Percentiles rank a stretch among this genome's conserved stretches.
Evolutionary conservation across 2,888 invertebrate genomes (phyloP).

Genomic region (Hylaea fasciaria): DNA sequence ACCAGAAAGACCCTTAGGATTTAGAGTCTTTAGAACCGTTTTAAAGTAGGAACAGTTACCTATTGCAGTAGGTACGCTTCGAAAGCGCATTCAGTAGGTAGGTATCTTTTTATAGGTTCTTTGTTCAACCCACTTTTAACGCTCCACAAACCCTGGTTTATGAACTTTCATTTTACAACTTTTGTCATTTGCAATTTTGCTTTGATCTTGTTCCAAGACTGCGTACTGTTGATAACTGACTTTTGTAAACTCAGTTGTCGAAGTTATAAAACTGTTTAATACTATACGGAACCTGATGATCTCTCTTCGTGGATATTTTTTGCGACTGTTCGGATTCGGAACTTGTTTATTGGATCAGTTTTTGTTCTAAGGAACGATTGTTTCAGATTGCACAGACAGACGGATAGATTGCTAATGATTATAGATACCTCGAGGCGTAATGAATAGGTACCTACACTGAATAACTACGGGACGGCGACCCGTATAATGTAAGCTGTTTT

Average conservation of each 20-base stretch:
- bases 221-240: not conserved
- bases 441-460: slow-evolving; percentile 35
- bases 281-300: slow-evolving; percentile 11
- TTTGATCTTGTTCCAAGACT: not conserved
- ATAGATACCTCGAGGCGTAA: slow-evolving; percentile 31
- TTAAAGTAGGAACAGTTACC: too few species aligned
- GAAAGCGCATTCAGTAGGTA: not conserved
- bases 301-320: not conserved
- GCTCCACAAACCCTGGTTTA: slow-evolving; percentile 18
- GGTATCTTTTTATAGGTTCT: not conserved
- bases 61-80: too few species aligned
- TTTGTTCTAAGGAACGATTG: slow-evolving; percentile 38
- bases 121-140: slow-evolving; percentile 15
- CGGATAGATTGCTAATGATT: slow-evolving; percentile 29
- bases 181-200: slow-evolving; percentile 1
- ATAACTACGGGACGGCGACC: slow-evolving; percentile 24
- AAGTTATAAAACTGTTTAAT: not conserved
- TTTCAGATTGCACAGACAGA: slow-evolving; percentile 35
- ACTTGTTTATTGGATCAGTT: slow-evolving; percentile 27
- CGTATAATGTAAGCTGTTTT: not conserved
- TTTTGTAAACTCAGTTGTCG: too few species aligned
- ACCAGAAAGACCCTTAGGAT: too few species aligned
- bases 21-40: too few species aligned
- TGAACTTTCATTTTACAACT: slow-evolving; percentile 15
- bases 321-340: slow-evolving; percentile 6